Conservation (phyloP, 2,797 vertebrate genomes). For the Gymnodraco acuticeps region DNA sequence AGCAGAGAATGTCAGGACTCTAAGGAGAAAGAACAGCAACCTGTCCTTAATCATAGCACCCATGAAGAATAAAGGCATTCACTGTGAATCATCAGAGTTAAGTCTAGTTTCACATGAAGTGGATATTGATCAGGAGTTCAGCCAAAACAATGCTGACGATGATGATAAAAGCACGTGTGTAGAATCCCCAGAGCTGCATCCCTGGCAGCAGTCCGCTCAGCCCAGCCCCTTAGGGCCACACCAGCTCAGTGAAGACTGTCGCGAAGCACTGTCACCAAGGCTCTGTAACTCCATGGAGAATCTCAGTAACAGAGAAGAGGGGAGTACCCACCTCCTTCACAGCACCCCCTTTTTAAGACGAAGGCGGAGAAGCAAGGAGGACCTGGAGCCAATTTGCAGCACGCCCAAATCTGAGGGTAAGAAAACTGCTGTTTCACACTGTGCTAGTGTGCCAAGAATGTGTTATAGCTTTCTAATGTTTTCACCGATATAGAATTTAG, state of each 20-base stretch:
- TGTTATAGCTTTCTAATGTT: background rate
- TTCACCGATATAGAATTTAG: background rate
- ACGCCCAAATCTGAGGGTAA: slow-evolving; percentile 89
- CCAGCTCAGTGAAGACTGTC: slow-evolving; percentile 53
- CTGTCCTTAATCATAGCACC: slow-evolving; percentile 76
- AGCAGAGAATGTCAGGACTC: slow-evolving; percentile 41
- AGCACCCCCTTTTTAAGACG: slow-evolving; percentile 89
- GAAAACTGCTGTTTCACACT: slow-evolving; percentile 27
- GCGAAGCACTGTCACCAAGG: slow-evolving; percentile 49
- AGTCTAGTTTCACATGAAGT: slow-evolving; percentile 61
- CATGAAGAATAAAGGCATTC: slow-evolving; percentile 50
- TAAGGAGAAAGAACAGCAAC: slow-evolving; percentile 75
- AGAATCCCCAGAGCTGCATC: slow-evolving; percentile 87
- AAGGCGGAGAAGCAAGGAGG: slow-evolving; percentile 64
- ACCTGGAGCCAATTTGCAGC: slow-evolving; percentile 83
- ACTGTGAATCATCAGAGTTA: slow-evolving; percentile 63
- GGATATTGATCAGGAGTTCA: slow-evolving; percentile 54
- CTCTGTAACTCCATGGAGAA: slow-evolving; percentile 65
- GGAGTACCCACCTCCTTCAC: slow-evolving; percentile 81
- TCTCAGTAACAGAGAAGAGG: slow-evolving; percentile 67
- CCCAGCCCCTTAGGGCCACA: slow-evolving; percentile 71
- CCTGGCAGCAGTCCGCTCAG: slow-evolving; percentile 88
- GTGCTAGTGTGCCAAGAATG: background rate
- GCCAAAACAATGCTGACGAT: slow-evolving; percentile 61
- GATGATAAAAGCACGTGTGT: slow-evolving; percentile 81